Evolutionary conservation across 2,888 invertebrate genomes (phyloP).

Genomic region (Xanthorhoe designata): DNA sequence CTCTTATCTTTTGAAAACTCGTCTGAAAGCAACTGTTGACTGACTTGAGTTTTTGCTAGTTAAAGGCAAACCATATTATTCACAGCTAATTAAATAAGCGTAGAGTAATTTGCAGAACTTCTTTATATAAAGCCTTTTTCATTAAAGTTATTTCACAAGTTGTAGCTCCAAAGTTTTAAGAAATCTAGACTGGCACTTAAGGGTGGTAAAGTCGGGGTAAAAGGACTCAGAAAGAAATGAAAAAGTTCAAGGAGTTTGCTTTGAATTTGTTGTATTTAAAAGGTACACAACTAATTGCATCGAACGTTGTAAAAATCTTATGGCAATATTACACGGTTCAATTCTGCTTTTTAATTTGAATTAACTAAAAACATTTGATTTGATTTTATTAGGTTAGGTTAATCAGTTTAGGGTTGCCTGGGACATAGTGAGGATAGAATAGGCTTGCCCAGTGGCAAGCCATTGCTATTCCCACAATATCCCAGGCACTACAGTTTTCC

Average conservation of each 20-base stretch:
- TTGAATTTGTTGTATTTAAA: conserved; percentile 26
- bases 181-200: conserved; percentile 36
- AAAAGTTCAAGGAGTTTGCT: conserved; percentile 48
- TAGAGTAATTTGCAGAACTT: conserved; percentile 17
- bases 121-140: conserved; percentile 6
- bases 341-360: neutral
- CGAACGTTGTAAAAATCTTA: conserved; percentile 3
- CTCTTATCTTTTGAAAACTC: neutral
- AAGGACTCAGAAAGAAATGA: conserved; percentile 52
- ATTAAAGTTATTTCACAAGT: conserved; percentile 27
- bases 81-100: conserved; percentile 5
- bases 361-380: too few relatives aligned
- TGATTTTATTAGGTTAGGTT: too few relatives aligned
- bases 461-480: too few relatives aligned
- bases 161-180: conserved; percentile 23
- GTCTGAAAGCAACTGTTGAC: neutral
- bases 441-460: too few relatives aligned
- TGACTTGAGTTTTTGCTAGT: neutral
- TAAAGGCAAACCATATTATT: neutral
- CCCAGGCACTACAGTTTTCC: too few relatives aligned
- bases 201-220: conserved; percentile 37
- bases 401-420: too few relatives aligned
- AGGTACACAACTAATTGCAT: conserved; percentile 21
- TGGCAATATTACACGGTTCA: neutral
- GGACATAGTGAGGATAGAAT: too few relatives aligned